Conservation (phyloP, 2,797 vertebrate genomes). For the Ceyx erithaca region DNA sequence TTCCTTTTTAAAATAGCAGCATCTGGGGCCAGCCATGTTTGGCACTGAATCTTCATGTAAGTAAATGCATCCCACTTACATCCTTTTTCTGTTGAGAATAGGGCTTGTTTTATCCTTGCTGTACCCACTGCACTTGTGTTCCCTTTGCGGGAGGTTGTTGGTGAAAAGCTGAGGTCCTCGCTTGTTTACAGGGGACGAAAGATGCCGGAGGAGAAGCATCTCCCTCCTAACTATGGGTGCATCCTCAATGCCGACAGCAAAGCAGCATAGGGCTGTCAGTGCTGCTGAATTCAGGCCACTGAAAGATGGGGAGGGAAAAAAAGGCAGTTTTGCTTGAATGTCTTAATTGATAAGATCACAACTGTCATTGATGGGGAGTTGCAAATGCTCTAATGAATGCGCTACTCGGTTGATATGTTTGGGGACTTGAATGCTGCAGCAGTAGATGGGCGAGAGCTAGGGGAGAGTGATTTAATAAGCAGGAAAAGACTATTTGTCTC, state of each 20-base stretch:
- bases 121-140: background rate
- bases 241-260: conserved; percentile 43
- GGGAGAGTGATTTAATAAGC: conserved; percentile 11
- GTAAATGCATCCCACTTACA: conserved; percentile 82
- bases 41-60: conserved; percentile 99
- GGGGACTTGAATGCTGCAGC: conserved; percentile 43
- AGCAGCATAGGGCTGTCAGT: conserved; percentile 34
- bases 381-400: background rate
- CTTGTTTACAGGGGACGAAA: conserved; percentile 5
- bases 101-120: conserved; percentile 30
- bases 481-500: background rate
- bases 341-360: conserved; percentile 54
- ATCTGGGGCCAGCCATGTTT: conserved; percentile 98
- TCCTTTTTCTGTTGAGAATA: conserved; percentile 54
- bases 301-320: background rate
- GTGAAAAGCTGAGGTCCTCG: conserved; percentile 36
- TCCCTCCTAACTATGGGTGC: conserved; percentile 21
- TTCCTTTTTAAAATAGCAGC: conserved; percentile 83
- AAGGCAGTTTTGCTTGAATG: conserved; percentile 23
- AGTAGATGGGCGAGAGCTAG: conserved; percentile 1
- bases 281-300: conserved; percentile 56
- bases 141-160: conserved; percentile 36
- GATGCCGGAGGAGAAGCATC: conserved; percentile 33
- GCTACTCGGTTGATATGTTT: background rate
- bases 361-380: conserved; percentile 54